Base-by-base conservation (phyloP, 2,113 vertebrate species). In the Silurus asotus region DNA sequence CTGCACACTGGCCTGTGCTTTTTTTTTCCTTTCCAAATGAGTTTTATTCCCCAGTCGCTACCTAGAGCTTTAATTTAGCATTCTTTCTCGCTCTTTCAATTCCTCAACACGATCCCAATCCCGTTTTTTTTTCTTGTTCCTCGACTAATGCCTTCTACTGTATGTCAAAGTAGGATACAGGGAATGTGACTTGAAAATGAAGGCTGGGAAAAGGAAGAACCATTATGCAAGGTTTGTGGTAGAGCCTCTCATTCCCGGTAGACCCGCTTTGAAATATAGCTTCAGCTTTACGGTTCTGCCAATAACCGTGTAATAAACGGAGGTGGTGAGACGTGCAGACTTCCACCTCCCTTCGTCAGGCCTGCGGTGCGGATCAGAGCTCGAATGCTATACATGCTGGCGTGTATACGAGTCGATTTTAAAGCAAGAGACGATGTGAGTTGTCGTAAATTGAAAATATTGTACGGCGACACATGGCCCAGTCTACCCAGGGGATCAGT, bases 231-330 rank as follows among this genome's bases (percentile, higher is more conserved):
- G 25, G 59, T 87, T 82, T 82, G 86, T 83, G 86, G 80, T 87
- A 17, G 49, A 77, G 61, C 59, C 69, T 62, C 78, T 88, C 13
- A 51, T 65, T 72, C 83, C 81, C 86, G 13, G 53, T 9, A 19
- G 80, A 87, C 74, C 65, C 59, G 28, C 49, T 80, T 58, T 86
- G 75, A 82, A 82, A 87, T 83, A 81, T 84, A 79, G 84, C 86
- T 84, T 64, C 19, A 78, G 72, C 80, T 82, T 64, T 77, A 82
- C 23, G 10, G 83, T 87, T 77, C 75, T 75, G 83, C 64, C 51
- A 83, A 78, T 87, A 83, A 58, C 72, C 74, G 69, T 69, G 59
- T 83, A 87, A 87, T 87, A 82, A 87, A 72, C 74, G 53, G 53
- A 49, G n/a, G 51, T 74, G 83, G 65, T 81, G 72, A 80, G 58